These are phyloP conservation scores for Lumbricus terrestris DNA, from an alignment of 2,888 invertebrate species.

Conservation along the genomic window DNA sequence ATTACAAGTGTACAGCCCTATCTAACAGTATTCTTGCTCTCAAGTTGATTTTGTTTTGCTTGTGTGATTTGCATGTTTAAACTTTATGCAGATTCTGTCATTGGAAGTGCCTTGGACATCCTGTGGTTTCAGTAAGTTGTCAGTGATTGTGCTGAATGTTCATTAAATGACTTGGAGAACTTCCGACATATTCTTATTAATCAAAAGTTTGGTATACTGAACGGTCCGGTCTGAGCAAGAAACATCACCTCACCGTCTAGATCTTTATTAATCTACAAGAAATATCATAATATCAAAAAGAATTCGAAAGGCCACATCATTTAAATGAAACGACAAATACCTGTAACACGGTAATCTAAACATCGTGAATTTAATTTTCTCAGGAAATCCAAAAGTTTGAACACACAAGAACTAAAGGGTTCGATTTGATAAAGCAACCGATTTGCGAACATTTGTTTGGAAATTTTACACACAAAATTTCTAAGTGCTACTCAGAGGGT, in stretches of 20 bases:
- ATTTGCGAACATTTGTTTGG: too few species aligned
- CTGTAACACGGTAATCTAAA: neutral
- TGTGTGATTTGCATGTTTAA: neutral
- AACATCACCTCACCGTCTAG: conserved; percentile 56
- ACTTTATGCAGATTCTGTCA: neutral
- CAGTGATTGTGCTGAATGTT: neutral
- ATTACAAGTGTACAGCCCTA: neutral
- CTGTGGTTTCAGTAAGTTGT: neutral
- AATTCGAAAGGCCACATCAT: too few species aligned
- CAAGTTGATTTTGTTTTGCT: neutral
- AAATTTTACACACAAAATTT: too few species aligned
- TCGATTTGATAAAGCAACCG: too few species aligned
- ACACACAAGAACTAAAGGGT: too few species aligned
- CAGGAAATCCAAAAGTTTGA: too few species aligned
- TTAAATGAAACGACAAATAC: neutral
- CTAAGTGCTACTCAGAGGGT: too few species aligned
- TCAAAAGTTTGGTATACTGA: conserved; percentile 55
- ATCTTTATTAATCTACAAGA: conserved; percentile 56
- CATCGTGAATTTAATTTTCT: neutral
- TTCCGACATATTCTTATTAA: conserved; percentile 60
- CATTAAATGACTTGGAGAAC: conserved; percentile 34
- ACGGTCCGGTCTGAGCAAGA: conserved; percentile 58
- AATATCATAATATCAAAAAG: neutral
- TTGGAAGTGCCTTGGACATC: neutral
- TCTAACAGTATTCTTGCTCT: neutral